phyloP scores from a whole-genome alignment of 2,113 vertebrate genomes.

The Tonatia bakeri region DNA sequence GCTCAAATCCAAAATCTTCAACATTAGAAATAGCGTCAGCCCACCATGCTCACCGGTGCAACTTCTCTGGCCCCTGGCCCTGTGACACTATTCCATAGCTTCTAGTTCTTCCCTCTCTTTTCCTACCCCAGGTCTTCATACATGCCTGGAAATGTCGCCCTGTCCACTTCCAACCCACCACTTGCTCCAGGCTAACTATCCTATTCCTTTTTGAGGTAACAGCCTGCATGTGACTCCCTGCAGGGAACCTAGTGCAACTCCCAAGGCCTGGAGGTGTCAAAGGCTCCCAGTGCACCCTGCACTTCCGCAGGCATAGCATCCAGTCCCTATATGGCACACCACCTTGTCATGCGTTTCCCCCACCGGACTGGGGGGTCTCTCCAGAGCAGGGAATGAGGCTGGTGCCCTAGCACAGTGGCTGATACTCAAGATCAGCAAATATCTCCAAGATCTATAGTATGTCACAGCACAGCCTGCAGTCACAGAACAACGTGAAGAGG shows the following conservation, averaged over 20 bases:
- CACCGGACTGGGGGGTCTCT: neutral
- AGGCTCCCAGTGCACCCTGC: neutral
- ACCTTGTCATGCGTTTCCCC: neutral
- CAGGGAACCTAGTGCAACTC: neutral
- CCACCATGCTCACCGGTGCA: neutral
- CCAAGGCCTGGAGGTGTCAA: neutral
- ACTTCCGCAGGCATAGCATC: neutral
- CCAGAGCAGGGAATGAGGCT: neutral
- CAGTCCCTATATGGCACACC: too few relatives aligned
- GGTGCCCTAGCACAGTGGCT: neutral
- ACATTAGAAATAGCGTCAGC: neutral
- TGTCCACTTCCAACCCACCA: neutral
- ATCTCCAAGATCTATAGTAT: neutral
- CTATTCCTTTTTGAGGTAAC: neutral
- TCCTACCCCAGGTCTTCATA: neutral
- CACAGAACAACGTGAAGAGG: neutral
- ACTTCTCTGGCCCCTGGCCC: neutral
- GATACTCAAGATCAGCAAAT: neutral
- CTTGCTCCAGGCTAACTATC: neutral
- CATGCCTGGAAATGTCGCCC: neutral
- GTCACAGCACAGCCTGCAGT: neutral
- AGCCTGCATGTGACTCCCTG: neutral
- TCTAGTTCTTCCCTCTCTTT: neutral
- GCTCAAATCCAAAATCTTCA: neutral
- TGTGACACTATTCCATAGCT: neutral